phyloP scores from a whole-genome alignment of 2,113 vertebrate genomes.

The Aspidoscelis tigris region DNA sequence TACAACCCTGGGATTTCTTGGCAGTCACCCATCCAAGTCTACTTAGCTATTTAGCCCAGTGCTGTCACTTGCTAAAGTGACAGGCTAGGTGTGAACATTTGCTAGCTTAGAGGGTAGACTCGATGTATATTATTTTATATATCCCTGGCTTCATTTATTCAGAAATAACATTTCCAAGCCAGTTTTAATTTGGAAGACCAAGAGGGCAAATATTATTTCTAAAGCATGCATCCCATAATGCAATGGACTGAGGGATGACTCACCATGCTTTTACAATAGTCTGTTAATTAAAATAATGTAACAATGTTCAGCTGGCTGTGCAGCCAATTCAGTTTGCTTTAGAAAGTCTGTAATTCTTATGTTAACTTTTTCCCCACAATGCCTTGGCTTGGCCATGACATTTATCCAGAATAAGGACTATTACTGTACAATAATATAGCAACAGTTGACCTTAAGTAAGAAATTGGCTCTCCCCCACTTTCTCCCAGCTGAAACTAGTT shows the following conservation, averaged over 20 bases:
- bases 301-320: conserved; percentile 2
- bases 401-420: conserved; percentile 24
- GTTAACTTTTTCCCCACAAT: conserved; percentile 33
- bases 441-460: conserved; percentile 10
- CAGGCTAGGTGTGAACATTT: no score
- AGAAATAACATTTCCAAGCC: neutral
- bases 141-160: neutral
- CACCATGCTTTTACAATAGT: conserved; percentile 19
- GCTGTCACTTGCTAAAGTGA: no score
- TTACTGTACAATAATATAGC: conserved; percentile 26
- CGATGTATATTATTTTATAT: neutral
- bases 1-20: no score
- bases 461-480: conserved; percentile 3
- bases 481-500: conserved; percentile 20
- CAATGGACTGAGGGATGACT: neutral
- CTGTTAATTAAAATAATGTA: conserved; percentile 32
- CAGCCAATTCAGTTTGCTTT: conserved; percentile 20
- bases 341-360: conserved; percentile 8
- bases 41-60: no score
- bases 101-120: neutral
- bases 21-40: no score
- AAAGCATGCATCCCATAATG: neutral
- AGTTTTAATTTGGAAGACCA: neutral
- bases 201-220: conserved; percentile 6
- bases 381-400: conserved; percentile 23